A percentile compares a stretch with the other conserved stretches of the same genome.
These are phyloP conservation scores for Pluvialis apricaria DNA, from an alignment of 2,113 vertebrate genomes.

Conservation along the genomic window DNA sequence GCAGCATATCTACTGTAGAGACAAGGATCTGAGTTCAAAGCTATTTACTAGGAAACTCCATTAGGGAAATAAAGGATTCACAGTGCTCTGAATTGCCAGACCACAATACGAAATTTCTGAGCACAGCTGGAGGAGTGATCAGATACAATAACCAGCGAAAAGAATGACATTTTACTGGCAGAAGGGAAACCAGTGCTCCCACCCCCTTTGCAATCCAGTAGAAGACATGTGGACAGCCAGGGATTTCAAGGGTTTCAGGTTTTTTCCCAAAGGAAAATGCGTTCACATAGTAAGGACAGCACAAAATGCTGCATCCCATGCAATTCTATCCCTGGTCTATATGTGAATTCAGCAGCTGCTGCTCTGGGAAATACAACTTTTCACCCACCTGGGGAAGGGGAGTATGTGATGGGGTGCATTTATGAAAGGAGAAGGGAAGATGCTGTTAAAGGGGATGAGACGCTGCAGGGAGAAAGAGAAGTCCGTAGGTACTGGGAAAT, in stretches of 20 bases:
- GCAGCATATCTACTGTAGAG: background rate
- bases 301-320: background rate
- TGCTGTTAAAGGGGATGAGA: background rate
- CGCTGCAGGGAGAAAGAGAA: background rate
- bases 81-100: background rate
- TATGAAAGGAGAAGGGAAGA: background rate
- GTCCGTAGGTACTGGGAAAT: background rate
- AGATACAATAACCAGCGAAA: background rate
- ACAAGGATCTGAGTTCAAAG: conserved; percentile 38
- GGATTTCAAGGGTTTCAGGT: background rate
- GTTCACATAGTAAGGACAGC: background rate
- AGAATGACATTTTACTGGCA: background rate
- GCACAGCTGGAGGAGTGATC: background rate
- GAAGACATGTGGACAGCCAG: accelerated
- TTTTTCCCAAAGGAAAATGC: background rate
- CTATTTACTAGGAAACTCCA: conserved; percentile 18
- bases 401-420: background rate
- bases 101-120: background rate
- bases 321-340: background rate
- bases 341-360: background rate
- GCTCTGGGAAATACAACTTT: background rate
- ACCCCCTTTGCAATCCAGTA: accelerated
- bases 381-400: accelerated
- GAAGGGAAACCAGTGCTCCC: background rate
- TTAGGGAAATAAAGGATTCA: conserved; percentile 10